Conservation (phyloP, 2,888 invertebrate species). For the Seira ritae region DNA sequence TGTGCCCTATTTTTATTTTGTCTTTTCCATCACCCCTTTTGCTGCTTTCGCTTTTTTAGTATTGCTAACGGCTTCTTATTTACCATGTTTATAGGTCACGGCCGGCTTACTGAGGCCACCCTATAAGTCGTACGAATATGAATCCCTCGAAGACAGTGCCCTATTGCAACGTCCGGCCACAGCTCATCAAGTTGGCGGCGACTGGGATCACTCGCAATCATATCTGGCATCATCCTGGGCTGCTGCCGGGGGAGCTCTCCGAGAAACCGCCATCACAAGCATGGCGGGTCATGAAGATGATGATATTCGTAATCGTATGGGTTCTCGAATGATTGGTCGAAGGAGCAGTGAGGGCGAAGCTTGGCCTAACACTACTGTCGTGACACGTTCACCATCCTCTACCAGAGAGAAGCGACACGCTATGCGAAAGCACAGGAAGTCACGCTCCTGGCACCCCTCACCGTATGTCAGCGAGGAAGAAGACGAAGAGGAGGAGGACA, state of each 20-base stretch:
- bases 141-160: slow-evolving; percentile 76
- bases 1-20: slow-evolving; percentile 73
- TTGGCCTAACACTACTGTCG: slow-evolving; percentile 53
- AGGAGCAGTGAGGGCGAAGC: slow-evolving; percentile 73
- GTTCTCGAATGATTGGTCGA: slow-evolving; percentile 70
- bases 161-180: slow-evolving; percentile 66
- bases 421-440: slow-evolving; percentile 74
- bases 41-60: slow-evolving; percentile 67
- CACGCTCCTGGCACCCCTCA: slow-evolving; percentile 78
- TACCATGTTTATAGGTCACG: slow-evolving; percentile 67
- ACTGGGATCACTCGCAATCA: slow-evolving; percentile 76
- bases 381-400: slow-evolving; percentile 57
- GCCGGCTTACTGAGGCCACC: slow-evolving; percentile 74
- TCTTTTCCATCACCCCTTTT: slow-evolving; percentile 71
- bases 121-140: slow-evolving; percentile 77
- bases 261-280: slow-evolving; percentile 76
- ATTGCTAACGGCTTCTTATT: slow-evolving; percentile 35
- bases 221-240: slow-evolving; percentile 75
- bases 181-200: slow-evolving; percentile 72
- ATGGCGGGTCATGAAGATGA: slow-evolving; percentile 74
- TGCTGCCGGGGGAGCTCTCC: slow-evolving; percentile 75
- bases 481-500: slow-evolving; percentile 78
- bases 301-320: slow-evolving; percentile 71
- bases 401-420: slow-evolving; percentile 73
- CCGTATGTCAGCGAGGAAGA: slow-evolving; percentile 77